Percentiles rank a stretch among this genome's conserved stretches.
phyloP scores from a whole-genome alignment of 2,113 vertebrate genomes.

The Xiphophorus maculatus region DNA sequence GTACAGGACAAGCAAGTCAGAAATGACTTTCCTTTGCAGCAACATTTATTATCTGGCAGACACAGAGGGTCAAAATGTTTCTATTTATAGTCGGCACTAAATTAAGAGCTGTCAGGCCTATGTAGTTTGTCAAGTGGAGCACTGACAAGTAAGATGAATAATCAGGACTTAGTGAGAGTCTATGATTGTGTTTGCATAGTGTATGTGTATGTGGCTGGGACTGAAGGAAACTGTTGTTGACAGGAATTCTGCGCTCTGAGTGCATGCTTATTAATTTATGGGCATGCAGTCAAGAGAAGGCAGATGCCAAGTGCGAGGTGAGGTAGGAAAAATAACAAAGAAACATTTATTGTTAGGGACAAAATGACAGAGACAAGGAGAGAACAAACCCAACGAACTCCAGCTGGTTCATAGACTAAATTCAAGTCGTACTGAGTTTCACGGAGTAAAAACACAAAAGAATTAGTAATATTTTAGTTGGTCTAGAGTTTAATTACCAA shows the following conservation, averaged over 20 bases:
- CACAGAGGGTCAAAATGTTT: slow-evolving; percentile 31
- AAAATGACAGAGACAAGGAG: neutral
- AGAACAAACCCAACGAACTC: slow-evolving; percentile 3
- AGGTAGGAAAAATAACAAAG: slow-evolving; percentile 3
- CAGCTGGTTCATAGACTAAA: neutral
- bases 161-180: neutral
- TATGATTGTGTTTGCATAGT: neutral
- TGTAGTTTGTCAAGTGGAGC: slow-evolving; percentile 39
- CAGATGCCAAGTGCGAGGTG: slow-evolving; percentile 1
- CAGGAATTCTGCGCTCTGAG: slow-evolving; percentile 11
- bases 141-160: slow-evolving; percentile 18
- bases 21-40: slow-evolving; percentile 10
- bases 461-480: too few relatives aligned
- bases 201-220: neutral
- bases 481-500: too few relatives aligned
- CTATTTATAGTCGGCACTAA: slow-evolving; percentile 52
- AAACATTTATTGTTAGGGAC: slow-evolving; percentile 2
- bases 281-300: neutral
- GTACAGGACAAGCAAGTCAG: slow-evolving; percentile 3
- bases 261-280: slow-evolving; percentile 32
- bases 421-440: neutral
- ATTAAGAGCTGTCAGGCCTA: slow-evolving; percentile 36
- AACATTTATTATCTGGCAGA: slow-evolving; percentile 49
- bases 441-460: too few relatives aligned
- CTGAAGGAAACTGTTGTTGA: slow-evolving; percentile 12